Conservation (phyloP, 2,888 invertebrate genomes). For the Cerceris ruficornis region DNA sequence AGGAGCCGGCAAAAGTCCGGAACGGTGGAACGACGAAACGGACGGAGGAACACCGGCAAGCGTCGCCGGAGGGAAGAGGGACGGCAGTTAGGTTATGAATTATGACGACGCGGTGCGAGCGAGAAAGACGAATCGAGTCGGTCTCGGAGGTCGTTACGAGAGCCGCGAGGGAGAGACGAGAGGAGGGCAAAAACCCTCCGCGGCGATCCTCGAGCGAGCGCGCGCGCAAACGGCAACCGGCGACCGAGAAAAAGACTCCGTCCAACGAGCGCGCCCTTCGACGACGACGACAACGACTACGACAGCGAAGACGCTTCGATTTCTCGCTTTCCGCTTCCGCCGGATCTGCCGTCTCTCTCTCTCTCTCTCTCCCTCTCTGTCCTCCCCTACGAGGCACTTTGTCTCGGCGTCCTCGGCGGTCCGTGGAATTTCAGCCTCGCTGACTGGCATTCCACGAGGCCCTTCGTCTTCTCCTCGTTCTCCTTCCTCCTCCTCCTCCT, state of each 20-base stretch:
- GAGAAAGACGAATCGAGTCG: slow-evolving; percentile 75
- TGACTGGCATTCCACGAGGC: slow-evolving; percentile 40
- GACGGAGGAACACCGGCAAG: slow-evolving; percentile 52
- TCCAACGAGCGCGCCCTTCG: slow-evolving; percentile 70
- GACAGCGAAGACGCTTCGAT: slow-evolving; percentile 21
- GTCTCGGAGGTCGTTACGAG: slow-evolving; percentile 75
- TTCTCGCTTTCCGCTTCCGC: neutral
- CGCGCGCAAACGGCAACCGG: slow-evolving; percentile 20
- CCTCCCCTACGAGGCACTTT: neutral
- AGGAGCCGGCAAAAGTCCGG: slow-evolving; percentile 56
- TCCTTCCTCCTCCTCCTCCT: slow-evolving; percentile 20
- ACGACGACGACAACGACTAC: slow-evolving; percentile 36
- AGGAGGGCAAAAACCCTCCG: slow-evolving; percentile 70
- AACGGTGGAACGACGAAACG: slow-evolving; percentile 21
- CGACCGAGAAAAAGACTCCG: slow-evolving; percentile 45
- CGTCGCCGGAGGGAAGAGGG: slow-evolving; percentile 61
- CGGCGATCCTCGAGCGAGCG: slow-evolving; percentile 71
- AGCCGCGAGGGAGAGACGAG: slow-evolving; percentile 50
- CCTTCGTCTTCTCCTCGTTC: slow-evolving; percentile 21
- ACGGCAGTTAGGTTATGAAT: slow-evolving; percentile 81
- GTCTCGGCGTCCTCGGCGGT: slow-evolving; percentile 23
- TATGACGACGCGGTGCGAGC: slow-evolving; percentile 74
- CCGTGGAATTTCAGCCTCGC: slow-evolving; percentile 46
- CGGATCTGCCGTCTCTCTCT: neutral
- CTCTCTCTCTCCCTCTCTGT: neutral